These are phyloP conservation scores for Elachura formosa DNA, from an alignment of 2,113 vertebrate species.

Conservation along the genomic window DNA sequence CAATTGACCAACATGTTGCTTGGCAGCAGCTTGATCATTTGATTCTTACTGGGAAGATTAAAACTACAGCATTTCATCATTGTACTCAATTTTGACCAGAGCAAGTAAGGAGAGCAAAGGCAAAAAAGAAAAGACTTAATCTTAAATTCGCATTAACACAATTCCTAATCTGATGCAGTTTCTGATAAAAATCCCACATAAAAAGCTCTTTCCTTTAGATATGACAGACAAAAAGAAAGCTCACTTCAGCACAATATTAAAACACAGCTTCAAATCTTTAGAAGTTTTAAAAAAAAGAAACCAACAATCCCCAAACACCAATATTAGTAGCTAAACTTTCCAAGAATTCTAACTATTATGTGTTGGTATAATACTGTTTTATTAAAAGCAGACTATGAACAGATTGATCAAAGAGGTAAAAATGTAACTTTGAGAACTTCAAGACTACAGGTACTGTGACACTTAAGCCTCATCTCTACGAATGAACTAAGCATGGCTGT, in stretches of 20 bases:
- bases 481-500: neutral
- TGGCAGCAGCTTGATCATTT: neutral
- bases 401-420: neutral
- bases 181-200: conserved; percentile 6
- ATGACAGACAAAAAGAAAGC: neutral
- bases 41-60: conserved; percentile 2
- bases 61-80: neutral
- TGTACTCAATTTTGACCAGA: neutral
- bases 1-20: neutral
- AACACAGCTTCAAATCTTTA: neutral
- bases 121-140: neutral
- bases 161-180: conserved; percentile 13
- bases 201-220: conserved; percentile 17
- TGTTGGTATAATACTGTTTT: neutral
- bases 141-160: neutral
- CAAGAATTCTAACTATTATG: neutral
- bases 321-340: neutral
- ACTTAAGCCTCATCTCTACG: neutral
- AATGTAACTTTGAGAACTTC: neutral
- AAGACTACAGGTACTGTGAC: neutral
- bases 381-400: neutral
- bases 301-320: neutral
- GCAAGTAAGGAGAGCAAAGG: neutral
- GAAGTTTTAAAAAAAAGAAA: neutral
- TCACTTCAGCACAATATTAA: neutral